phyloP scores from a whole-genome alignment of 2,797 vertebrate species.

The Rhinogobio ventralis region DNA sequence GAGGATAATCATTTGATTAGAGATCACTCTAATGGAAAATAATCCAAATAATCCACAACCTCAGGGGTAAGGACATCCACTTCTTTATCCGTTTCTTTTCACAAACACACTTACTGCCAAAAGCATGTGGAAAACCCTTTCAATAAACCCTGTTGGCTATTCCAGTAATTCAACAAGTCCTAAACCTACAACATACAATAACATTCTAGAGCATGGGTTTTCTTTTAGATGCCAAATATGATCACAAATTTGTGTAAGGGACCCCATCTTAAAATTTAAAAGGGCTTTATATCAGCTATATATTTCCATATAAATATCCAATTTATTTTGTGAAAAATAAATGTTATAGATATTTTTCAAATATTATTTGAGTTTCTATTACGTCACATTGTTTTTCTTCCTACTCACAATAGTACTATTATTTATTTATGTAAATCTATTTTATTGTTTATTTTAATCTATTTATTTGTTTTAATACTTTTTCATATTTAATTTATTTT shows the following conservation, averaged over 20 bases:
- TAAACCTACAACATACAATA: not conserved
- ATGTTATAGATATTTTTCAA: no score
- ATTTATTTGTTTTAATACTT: not conserved
- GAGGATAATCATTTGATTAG: not conserved
- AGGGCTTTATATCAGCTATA: not conserved
- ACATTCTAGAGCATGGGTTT: not conserved
- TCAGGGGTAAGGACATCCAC: constrained; percentile 26
- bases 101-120: constrained; percentile 2
- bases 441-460: not conserved
- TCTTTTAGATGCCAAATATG: not conserved
- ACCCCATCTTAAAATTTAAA: not conserved
- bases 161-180: not conserved
- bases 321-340: no score
- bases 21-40: not conserved
- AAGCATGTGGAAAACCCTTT: not conserved
- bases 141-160: not conserved
- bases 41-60: not conserved
- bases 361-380: no score
- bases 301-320: not conserved
- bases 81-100: not conserved
- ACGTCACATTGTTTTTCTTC: no score
- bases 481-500: not conserved
- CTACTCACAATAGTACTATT: no score
- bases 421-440: not conserved
- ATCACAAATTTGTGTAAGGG: no score